These are phyloP conservation scores for Lepetodrilus schrolli DNA, from an alignment of 2,888 invertebrate species.

Conservation along the genomic window DNA sequence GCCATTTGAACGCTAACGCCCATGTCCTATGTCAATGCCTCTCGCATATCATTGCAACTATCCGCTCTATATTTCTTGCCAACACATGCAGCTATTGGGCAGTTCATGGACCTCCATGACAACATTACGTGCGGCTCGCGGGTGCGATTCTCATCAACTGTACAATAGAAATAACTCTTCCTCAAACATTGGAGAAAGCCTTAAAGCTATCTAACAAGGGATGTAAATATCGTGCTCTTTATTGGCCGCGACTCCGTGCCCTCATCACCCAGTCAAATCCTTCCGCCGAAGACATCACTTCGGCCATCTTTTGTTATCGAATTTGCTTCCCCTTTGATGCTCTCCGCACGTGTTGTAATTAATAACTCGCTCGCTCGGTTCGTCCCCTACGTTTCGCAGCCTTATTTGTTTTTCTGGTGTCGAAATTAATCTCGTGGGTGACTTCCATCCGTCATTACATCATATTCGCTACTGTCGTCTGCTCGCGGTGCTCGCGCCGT, in stretches of 20 bases:
- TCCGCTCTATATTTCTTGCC: no score
- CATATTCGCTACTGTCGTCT: constrained; percentile 4
- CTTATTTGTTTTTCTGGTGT: constrained; percentile 17
- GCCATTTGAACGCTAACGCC: no score
- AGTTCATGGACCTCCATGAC: no score
- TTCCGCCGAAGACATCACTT: neutral
- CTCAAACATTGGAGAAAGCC: neutral
- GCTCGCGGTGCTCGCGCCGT: neutral
- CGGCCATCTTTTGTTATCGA: constrained; percentile 21
- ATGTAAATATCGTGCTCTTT: constrained; percentile 13
- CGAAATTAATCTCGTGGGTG: constrained; percentile 22
- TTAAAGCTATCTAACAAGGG: neutral
- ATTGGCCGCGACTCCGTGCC: neutral
- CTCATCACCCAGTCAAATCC: neutral
- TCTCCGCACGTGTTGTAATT: neutral
- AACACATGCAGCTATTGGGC: no score
- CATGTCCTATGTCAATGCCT: no score
- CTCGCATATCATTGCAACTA: no score
- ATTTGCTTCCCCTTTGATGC: constrained; percentile 6
- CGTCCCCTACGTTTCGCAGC: neutral
- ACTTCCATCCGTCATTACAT: constrained; percentile 8
- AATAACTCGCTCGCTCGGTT: neutral
- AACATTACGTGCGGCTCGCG: no score
- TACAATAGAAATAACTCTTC: neutral
- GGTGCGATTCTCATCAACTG: no score